These are phyloP conservation scores for Hyla sarda DNA, from an alignment of 2,113 vertebrate genomes.

Conservation along the genomic window DNA sequence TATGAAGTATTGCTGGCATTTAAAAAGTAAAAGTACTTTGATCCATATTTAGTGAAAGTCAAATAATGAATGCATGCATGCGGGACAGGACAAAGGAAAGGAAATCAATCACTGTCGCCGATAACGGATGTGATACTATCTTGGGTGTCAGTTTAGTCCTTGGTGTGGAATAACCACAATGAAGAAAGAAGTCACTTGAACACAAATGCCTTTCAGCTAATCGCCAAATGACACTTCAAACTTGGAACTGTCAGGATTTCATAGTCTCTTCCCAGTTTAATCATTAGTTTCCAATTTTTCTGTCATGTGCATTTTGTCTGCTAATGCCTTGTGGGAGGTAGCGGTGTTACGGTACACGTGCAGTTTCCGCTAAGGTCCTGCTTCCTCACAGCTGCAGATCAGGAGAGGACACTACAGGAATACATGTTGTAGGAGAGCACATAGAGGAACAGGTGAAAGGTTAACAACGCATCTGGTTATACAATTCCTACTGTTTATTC, in stretches of 20 bases:
- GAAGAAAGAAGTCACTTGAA: constrained; percentile 55
- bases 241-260: constrained; percentile 62
- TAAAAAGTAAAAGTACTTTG: constrained; percentile 42
- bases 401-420: constrained; percentile 73
- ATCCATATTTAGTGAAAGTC: constrained; percentile 42
- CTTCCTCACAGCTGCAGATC: constrained; percentile 65
- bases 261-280: constrained; percentile 70
- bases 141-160: constrained; percentile 38
- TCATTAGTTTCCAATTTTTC: constrained; percentile 73
- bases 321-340: constrained; percentile 68
- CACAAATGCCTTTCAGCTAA: constrained; percentile 56
- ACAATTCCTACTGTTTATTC: not conserved
- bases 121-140: constrained; percentile 45
- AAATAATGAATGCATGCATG: constrained; percentile 20
- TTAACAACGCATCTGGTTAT: not conserved
- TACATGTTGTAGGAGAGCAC: not conserved
- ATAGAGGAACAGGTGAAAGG: not conserved
- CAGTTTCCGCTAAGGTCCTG: constrained; percentile 81
- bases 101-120: constrained; percentile 27
- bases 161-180: constrained; percentile 42
- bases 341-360: constrained; percentile 78
- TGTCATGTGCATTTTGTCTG: constrained; percentile 67
- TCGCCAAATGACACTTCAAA: constrained; percentile 64
- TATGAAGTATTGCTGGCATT: constrained; percentile 33
- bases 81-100: constrained; percentile 21